phyloP scores from a whole-genome alignment of 2,797 vertebrate genomes.

The Eidolon dupreanum region DNA sequence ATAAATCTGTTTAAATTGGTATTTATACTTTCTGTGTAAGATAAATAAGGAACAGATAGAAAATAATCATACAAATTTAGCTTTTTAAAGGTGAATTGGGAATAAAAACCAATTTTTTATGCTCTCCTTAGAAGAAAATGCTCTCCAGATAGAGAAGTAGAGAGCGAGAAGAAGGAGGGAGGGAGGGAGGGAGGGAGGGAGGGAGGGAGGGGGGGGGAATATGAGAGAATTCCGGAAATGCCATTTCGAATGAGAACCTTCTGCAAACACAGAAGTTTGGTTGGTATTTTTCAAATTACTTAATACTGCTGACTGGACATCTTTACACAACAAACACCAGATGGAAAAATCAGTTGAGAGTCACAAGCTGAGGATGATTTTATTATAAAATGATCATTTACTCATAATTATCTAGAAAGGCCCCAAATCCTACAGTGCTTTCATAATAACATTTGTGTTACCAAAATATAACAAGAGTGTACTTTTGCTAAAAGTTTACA shows the following conservation, averaged over 20 bases:
- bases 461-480: slow-evolving; percentile 56
- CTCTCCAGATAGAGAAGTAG: neutral
- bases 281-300: slow-evolving; percentile 66
- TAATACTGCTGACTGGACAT: slow-evolving; percentile 79
- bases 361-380: slow-evolving; percentile 75
- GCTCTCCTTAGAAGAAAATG: neutral
- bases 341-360: slow-evolving; percentile 80
- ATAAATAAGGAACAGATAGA: neutral
- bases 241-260: neutral
- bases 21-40: neutral
- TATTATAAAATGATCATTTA: slow-evolving; percentile 78
- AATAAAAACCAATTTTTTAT: neutral
- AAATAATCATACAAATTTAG: neutral
- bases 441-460: slow-evolving; percentile 69
- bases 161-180: neutral
- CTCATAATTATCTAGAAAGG: slow-evolving; percentile 80
- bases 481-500: slow-evolving; percentile 77
- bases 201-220: neutral
- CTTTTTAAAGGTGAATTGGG: neutral
- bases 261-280: slow-evolving; percentile 12
- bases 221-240: neutral
- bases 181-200: neutral
- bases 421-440: slow-evolving; percentile 58
- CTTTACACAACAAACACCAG: slow-evolving; percentile 81
- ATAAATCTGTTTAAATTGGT: neutral